Percentiles rank a stretch among this genome's conserved stretches.
These are phyloP conservation scores for Toxotes chatareus DNA, from an alignment of 2,113 vertebrate genomes.

Conservation along the genomic window DNA sequence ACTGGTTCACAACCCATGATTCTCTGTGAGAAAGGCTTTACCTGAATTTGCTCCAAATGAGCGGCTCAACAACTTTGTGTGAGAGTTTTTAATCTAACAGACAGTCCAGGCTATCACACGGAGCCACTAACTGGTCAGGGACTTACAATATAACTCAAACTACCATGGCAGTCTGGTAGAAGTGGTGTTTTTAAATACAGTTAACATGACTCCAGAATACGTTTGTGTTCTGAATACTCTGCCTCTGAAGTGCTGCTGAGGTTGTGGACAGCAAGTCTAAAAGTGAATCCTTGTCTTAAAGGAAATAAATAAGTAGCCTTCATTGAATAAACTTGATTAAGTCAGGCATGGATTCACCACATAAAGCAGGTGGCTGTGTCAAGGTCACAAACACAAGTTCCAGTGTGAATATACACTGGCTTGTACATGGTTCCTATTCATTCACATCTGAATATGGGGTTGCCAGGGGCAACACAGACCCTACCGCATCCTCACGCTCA, in stretches of 20 bases:
- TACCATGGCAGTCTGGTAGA: conserved; percentile 12
- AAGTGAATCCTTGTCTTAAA: conserved; percentile 5
- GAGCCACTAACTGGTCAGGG: conserved; percentile 30
- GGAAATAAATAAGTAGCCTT: neutral
- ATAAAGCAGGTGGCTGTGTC: conserved; percentile 13
- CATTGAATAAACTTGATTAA: conserved; percentile 11
- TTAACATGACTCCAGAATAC: neutral
- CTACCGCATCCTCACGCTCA: conserved; percentile 46
- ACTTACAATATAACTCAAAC: conserved; percentile 38
- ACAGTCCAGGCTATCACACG: conserved; percentile 13
- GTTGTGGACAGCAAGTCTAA: neutral
- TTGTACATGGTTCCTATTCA: conserved; percentile 21
- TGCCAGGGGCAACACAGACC: conserved; percentile 59
- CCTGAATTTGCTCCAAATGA: conserved; percentile 48
- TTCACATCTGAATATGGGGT: conserved; percentile 53
- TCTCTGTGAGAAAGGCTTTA: conserved; percentile 26
- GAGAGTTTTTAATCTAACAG: conserved; percentile 45
- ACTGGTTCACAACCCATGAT: conserved; percentile 34
- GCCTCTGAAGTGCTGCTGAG: neutral
- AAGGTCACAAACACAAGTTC: conserved; percentile 40
- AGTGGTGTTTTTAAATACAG: conserved; percentile 24
- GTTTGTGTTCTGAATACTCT: neutral
- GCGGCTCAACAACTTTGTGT: conserved; percentile 65
- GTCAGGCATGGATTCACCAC: conserved; percentile 6
- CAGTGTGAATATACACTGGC: conserved; percentile 23